Evolutionary conservation across 2,797 vertebrate genomes (phyloP).

Genomic region (Typhlichthys subterraneus): DNA sequence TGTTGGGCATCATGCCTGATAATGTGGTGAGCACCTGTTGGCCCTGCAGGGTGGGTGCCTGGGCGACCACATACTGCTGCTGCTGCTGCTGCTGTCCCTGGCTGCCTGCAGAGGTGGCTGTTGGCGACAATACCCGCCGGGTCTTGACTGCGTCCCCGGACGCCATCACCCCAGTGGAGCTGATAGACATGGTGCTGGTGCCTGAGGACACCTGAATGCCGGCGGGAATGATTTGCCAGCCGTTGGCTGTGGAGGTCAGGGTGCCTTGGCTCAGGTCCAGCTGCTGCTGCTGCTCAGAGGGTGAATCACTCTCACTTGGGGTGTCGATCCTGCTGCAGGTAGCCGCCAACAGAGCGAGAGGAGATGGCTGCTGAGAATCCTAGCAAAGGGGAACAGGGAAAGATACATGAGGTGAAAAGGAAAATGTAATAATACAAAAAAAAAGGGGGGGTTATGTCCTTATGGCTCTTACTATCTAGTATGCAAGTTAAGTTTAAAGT

Average conservation of each 20-base stretch:
- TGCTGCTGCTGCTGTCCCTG: conserved; percentile 79
- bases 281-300: conserved; percentile 71
- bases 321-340: conserved; percentile 97
- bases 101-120: conserved; percentile 56
- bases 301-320: conserved; percentile 85
- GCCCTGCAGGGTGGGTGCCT: conserved; percentile 85
- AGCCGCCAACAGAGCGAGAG: conserved; percentile 92
- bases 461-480: not conserved
- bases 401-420: not conserved
- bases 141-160: conserved; percentile 59
- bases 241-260: conserved; percentile 86
- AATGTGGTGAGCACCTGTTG: conserved; percentile 91
- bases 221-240: conserved; percentile 92
- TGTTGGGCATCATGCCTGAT: conserved; percentile 89
- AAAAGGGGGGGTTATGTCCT: not conserved
- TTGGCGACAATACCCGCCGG: conserved; percentile 52
- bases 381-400: conserved; percentile 36
- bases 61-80: conserved; percentile 85
- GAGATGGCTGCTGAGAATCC: conserved; percentile 94
- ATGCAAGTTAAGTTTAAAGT: no score
- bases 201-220: conserved; percentile 70
- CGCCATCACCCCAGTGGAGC: conserved; percentile 69
- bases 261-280: conserved; percentile 86
- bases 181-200: conserved; percentile 71
- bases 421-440: conserved; percentile 1